Base-by-base conservation (phyloP, 2,113 vertebrate species). In the Speoplatyrhinus poulsoni region DNA sequence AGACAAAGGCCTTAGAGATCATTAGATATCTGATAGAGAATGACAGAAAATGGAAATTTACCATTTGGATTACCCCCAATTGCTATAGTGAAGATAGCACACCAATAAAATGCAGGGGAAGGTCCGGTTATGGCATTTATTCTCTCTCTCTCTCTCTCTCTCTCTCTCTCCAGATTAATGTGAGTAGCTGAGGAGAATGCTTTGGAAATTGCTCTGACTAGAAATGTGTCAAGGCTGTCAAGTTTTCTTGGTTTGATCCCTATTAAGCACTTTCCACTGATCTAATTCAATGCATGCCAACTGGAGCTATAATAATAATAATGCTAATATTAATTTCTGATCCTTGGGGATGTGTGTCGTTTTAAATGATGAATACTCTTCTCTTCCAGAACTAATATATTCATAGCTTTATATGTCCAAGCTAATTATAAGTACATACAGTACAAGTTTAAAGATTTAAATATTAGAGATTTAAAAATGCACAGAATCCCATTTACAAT, bases 201-300 rank as follows among this genome's bases (percentile, higher is more conserved):
- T 85, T 82, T 80, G 73, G 81, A 87, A 90, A 86, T 84, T 65
- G 75, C 83, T 86, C 80, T 78, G 73, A 87, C 80, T 80, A 73
- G 74, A 87, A 89, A 88, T 81, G 77, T 87, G 83, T 87, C 83
- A 86, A 74, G 63, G 75, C 72, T 88, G 80, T 86, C 78, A 83
- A 26, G 80, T 60, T 79, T 69, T 70, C 72, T 12, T 52, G 74
- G 72, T 82, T 85, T 87, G 88, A 89, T 88, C 83, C 85, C 82
- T 65, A 80, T 89, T 86, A 84, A 89, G 81, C 83, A 85, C 79
- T 83, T 84, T 60, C 79, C 76, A 85, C 77, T 84, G 79, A 89
- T 85, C 83, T 85, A 81, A 86, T 85, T 90, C 90, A 88, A 89
- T 90, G 88, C 82, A 86, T 72, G 79, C 82, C 80, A 74, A 79